phyloP scores from a whole-genome alignment of 2,113 vertebrate genomes.

The human (Homo sapiens) region DNA sequence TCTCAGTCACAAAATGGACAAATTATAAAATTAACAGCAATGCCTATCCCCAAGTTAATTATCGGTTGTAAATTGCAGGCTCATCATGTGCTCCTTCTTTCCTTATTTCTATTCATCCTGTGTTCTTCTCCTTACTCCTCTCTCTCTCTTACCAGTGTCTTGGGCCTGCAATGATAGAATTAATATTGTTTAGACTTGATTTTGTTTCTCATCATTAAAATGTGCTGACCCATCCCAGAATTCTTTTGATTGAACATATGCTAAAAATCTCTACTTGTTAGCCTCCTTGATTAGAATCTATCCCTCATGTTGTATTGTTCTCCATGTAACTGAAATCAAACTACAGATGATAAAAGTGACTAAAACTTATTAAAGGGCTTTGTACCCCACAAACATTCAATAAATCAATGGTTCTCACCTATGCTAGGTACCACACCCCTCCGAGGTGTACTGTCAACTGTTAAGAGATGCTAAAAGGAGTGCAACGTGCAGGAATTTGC shows the following conservation, averaged over 20 bases:
- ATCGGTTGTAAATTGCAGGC: not conserved
- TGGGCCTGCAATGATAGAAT: not conserved
- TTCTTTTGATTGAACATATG: not conserved
- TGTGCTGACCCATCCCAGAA: not conserved
- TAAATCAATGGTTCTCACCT: not conserved
- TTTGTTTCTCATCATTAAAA: slow-evolving; percentile 30
- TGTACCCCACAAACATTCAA: not conserved
- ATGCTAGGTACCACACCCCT: not conserved
- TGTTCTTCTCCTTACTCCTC: not conserved
- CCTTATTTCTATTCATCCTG: not conserved
- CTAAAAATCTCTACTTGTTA: not conserved
- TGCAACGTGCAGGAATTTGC: not conserved
- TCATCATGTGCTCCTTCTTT: not conserved
- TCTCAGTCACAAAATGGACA: not conserved
- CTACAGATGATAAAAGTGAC: not conserved
- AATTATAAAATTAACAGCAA: not conserved
- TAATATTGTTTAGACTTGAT: not conserved
- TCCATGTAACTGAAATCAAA: not conserved
- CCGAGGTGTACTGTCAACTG: not conserved
- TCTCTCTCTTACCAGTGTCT: not conserved
- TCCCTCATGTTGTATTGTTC: not conserved
- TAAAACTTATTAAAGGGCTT: not conserved
- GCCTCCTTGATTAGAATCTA: not conserved
- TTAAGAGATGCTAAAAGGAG: not conserved
- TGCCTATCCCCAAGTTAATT: not conserved